Evolutionary conservation across 2,113 vertebrate genomes (phyloP).

Genomic region (Papio anubis): DNA sequence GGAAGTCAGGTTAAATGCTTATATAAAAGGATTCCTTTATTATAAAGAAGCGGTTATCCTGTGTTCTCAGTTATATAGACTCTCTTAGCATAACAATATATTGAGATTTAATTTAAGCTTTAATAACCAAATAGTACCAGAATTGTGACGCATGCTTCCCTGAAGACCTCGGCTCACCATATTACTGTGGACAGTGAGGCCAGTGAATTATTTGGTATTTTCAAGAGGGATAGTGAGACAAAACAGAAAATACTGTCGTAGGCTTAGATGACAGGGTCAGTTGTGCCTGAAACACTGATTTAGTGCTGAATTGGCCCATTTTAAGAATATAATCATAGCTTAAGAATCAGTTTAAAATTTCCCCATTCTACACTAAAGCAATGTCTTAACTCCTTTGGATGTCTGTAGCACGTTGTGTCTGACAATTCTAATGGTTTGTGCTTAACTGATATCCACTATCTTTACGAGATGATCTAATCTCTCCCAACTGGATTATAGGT

Average conservation of each 20-base stretch:
- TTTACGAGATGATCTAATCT: conserved; percentile 6
- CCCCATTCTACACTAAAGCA: neutral
- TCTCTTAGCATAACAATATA: neutral
- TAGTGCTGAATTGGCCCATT: neutral
- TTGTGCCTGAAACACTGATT: neutral
- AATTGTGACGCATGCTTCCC: neutral
- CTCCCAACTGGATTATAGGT: neutral
- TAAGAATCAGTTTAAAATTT: conserved; percentile 15
- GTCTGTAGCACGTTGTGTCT: neutral
- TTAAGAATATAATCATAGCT: neutral
- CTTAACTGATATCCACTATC: neutral
- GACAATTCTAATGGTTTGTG: neutral
- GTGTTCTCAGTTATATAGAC: neutral
- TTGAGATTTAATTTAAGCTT: conserved; percentile 7
- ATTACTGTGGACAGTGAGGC: neutral
- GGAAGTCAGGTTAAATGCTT: neutral
- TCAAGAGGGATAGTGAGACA: neutral
- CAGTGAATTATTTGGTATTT: conserved; percentile 30
- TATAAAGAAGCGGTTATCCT: neutral
- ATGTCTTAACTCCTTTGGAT: conserved; percentile 11
- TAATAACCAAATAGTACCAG: neutral
- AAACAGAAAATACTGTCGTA: neutral
- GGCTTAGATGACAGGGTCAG: neutral
- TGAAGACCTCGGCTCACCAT: neutral
- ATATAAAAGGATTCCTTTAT: neutral